phyloP scores from a whole-genome alignment of 2,113 vertebrate genomes.

The Rhinopomastus cyanomelas region DNA sequence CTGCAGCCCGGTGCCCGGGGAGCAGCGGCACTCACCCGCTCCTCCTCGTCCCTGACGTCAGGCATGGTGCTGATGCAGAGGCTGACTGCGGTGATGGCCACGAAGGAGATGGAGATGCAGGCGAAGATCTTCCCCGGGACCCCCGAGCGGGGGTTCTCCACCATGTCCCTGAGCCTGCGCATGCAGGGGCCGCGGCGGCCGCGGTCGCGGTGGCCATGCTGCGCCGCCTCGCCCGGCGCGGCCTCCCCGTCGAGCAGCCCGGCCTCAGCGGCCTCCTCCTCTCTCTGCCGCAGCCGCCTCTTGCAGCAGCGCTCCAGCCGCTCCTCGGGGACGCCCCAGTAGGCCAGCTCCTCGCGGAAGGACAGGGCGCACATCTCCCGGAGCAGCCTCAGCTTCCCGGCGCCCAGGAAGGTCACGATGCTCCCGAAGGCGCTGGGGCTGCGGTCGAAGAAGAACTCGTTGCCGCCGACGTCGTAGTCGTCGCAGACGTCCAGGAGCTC shows the following conservation, averaged over 20 bases:
- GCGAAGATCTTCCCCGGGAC: slow-evolving; percentile 95
- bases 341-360: slow-evolving; percentile 95
- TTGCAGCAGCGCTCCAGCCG: slow-evolving; percentile 94
- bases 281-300: slow-evolving; percentile 83
- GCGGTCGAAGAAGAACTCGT: slow-evolving; percentile 98
- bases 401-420: slow-evolving; percentile 90
- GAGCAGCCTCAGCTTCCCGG: slow-evolving; percentile 90
- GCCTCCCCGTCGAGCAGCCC: slow-evolving; percentile 75
- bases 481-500: slow-evolving; percentile 95
- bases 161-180: slow-evolving; percentile 88
- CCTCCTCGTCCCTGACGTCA: slow-evolving; percentile 92
- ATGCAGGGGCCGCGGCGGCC: slow-evolving; percentile 75
- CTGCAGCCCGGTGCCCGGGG: too few species aligned
- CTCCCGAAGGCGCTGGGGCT: slow-evolving; percentile 94
- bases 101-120: slow-evolving; percentile 90
- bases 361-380: slow-evolving; percentile 93
- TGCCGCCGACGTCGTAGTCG: slow-evolving; percentile 90
- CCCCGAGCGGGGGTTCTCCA: slow-evolving; percentile 93
- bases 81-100: slow-evolving; percentile 93
- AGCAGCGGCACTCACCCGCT: slow-evolving; percentile 82
- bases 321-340: slow-evolving; percentile 95
- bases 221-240: slow-evolving; percentile 49
- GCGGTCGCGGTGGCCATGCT: slow-evolving; percentile 66
- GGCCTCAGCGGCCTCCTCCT: slow-evolving; percentile 89
- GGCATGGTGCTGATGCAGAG: slow-evolving; percentile 98